phyloP scores from a whole-genome alignment of 2,797 vertebrate species.

The Eulemur coronatus region DNA sequence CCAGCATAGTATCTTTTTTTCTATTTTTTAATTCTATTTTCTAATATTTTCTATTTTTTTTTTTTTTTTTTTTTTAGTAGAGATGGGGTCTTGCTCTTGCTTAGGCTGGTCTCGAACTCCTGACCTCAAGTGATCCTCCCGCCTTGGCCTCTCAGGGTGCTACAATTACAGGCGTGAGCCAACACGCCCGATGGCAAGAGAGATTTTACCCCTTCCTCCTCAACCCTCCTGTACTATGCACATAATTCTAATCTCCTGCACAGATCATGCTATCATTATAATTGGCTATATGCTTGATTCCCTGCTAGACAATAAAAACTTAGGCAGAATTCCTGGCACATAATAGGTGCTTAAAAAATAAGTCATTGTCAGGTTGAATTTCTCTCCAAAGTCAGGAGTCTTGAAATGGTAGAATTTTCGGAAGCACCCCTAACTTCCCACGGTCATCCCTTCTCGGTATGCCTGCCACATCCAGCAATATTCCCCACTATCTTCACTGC shows the following conservation, averaged over 20 bases:
- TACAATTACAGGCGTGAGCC: no score
- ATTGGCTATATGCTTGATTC: not conserved
- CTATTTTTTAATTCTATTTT: no score
- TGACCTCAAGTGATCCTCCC: no score
- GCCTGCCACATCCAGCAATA: not conserved
- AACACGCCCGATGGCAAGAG: no score
- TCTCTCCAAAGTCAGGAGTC: not conserved
- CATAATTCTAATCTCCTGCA: not conserved
- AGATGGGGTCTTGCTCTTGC: no score
- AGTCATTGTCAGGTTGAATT: not conserved
- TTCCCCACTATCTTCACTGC: not conserved
- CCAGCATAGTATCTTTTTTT: no score
- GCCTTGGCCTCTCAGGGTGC: no score
- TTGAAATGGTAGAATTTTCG: not conserved
- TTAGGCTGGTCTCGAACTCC: no score
- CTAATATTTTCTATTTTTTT: no score
- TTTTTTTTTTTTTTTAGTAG: no score
- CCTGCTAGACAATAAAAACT: not conserved
- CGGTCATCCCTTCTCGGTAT: not conserved
- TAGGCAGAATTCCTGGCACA: not conserved
- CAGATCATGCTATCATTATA: not conserved
- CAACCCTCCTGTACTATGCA: accelerated
- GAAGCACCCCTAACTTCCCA: not conserved
- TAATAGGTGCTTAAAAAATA: not conserved
- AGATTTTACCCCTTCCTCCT: not conserved